Conservation (phyloP, 1,140 invertebrate species). For the Hylaeus anthracinus region DNA sequence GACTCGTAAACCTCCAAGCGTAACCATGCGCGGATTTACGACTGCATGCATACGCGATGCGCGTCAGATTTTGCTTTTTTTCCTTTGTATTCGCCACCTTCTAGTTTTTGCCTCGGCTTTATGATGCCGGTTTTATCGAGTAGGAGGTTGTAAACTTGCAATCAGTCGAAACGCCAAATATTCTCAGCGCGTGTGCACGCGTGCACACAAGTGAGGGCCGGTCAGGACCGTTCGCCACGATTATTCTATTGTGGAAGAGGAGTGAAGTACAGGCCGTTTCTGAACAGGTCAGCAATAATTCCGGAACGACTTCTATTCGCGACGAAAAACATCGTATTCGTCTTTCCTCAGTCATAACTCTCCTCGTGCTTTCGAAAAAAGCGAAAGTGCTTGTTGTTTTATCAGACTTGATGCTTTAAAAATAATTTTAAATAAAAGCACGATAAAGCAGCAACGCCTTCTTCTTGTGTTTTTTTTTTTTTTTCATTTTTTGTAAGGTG, state of each 20-base stretch:
- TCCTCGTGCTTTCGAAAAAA: not conserved
- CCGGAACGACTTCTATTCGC: constrained; percentile 16
- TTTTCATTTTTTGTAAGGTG: too few relatives aligned
- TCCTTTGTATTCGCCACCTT: not conserved
- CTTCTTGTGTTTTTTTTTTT: too few relatives aligned
- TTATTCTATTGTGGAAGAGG: not conserved
- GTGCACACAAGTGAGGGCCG: not conserved
- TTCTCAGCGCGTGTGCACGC: not conserved
- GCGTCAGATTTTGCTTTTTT: not conserved
- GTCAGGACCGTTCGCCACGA: not conserved
- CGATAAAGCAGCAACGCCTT: too few relatives aligned
- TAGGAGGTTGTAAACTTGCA: constrained; percentile 32
- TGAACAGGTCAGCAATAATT: constrained; percentile 25
- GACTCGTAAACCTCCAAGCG: constrained; percentile 40
- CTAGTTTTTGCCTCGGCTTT: constrained; percentile 35
- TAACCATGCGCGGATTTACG: constrained; percentile 41
- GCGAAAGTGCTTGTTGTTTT: constrained; percentile 6
- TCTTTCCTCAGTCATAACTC: not conserved
- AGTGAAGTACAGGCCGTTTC: constrained; percentile 7
- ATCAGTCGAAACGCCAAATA: constrained; percentile 38
- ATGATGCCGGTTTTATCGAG: constrained; percentile 40
- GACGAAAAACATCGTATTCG: constrained; percentile 5
- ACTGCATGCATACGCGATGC: constrained; percentile 45
- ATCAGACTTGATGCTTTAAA: not conserved
- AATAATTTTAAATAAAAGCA: too few relatives aligned